phyloP scores from a whole-genome alignment of 1,140 invertebrate species.

The Akabosia matsudoensis region DNA sequence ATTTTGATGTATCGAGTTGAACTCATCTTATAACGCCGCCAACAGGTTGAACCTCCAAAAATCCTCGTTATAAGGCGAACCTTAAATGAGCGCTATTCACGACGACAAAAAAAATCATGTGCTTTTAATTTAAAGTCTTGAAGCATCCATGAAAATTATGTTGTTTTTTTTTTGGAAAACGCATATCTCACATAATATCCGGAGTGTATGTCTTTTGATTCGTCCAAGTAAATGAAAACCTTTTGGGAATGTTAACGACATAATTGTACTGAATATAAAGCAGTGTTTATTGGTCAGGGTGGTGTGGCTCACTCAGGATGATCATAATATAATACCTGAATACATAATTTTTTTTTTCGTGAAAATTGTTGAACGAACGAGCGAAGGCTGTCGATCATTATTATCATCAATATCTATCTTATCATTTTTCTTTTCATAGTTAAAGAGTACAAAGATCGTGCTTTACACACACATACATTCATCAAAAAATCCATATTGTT shows the following conservation, averaged over 20 bases:
- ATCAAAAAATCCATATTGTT: background rate
- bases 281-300: slow-evolving; percentile 41
- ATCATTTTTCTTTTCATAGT: too few relatives aligned
- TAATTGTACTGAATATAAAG: slow-evolving; percentile 44
- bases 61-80: background rate
- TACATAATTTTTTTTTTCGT: background rate
- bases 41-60: too few relatives aligned
- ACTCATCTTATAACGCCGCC: too few relatives aligned
- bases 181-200: slow-evolving; percentile 15
- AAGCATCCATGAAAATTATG: slow-evolving; percentile 3
- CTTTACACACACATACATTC: background rate
- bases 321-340: background rate
- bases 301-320: slow-evolving; percentile 35
- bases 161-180: background rate
- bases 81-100: background rate
- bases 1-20: slow-evolving; percentile 11
- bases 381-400: slow-evolving; percentile 18
- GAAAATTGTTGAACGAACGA: slow-evolving; percentile 17
- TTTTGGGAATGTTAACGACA: slow-evolving; percentile 45
- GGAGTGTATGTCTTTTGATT: background rate
- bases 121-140: too few relatives aligned
- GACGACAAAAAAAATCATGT: background rate
- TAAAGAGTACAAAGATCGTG: slow-evolving; percentile 19
- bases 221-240: background rate
- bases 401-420: slow-evolving; percentile 21